Conservation (phyloP, 2,888 invertebrate species). For the Ctenicera cuprea region DNA sequence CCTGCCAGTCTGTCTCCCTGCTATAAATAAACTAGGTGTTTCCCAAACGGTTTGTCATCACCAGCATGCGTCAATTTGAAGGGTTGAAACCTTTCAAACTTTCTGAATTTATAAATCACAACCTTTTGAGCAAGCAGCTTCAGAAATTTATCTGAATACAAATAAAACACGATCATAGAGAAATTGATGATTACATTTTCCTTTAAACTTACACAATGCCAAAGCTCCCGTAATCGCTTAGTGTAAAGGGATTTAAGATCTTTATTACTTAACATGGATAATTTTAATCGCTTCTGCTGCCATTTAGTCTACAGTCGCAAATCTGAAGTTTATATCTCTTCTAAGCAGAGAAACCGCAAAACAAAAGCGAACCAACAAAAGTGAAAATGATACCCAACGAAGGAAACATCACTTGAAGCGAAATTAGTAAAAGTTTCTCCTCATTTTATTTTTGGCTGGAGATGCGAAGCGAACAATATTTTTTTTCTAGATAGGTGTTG, state of each 20-base stretch:
- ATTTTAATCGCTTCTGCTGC: conserved; percentile 7
- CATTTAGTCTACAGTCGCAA: neutral
- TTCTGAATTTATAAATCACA: conserved; percentile 4
- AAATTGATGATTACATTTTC: conserved; percentile 10
- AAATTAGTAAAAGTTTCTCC: conserved; percentile 22
- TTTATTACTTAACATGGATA: conserved; percentile 11
- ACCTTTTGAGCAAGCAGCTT: neutral
- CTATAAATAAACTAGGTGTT: conserved; percentile 51
- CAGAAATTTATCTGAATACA: neutral
- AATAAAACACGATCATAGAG: too few species aligned
- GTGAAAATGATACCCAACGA: conserved; percentile 17
- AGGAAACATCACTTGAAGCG: neutral
- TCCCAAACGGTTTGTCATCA: conserved; percentile 46
- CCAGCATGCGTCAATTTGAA: conserved; percentile 28
- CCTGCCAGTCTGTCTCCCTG: conserved; percentile 45
- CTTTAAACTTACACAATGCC: neutral
- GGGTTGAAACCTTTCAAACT: conserved; percentile 5
- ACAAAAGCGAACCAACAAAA: conserved; percentile 15
- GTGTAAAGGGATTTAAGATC: conserved; percentile 1
- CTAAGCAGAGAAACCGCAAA: conserved; percentile 4
- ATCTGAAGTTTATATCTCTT: conserved; percentile 13
- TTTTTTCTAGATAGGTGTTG: neutral
- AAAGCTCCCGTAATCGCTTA: neutral
- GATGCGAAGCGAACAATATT: neutral
- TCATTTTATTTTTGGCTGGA: too few species aligned